A percentile compares a stretch with the other conserved stretches of the same genome.
Conservation (phyloP, 2,797 vertebrate species). For the Enteromius paludinosus region DNA sequence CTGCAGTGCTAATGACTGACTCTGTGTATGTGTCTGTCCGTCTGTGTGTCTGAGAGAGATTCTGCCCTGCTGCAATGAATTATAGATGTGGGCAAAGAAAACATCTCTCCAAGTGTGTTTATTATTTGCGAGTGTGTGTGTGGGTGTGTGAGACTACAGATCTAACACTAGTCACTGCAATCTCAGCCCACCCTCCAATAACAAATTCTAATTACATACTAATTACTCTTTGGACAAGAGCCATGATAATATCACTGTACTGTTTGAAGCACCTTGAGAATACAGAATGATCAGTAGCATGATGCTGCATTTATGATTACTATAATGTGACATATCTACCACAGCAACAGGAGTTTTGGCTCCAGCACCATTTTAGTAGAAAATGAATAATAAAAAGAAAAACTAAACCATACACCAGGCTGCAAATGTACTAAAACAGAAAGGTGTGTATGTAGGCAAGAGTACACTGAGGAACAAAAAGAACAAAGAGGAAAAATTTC, state of each 20-base stretch:
- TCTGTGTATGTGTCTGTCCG: not conserved
- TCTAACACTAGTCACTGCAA: not conserved
- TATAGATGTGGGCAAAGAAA: slow-evolving; percentile 16
- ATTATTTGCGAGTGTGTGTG: not conserved
- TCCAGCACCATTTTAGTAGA: not conserved
- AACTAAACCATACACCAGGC: not conserved
- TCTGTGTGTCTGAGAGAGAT: not conserved
- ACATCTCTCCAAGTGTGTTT: not conserved
- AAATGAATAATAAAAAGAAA: not conserved
- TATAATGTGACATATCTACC: not conserved
- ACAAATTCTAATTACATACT: not conserved
- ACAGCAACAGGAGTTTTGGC: not conserved
- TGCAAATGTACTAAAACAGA: not conserved
- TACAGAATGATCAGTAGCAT: not conserved
- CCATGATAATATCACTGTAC: not conserved
- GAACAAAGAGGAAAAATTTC: slow-evolving; percentile 52
- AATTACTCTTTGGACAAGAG: not conserved
- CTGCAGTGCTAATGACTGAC: slow-evolving; percentile 33
- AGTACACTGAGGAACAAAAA: slow-evolving; percentile 40
- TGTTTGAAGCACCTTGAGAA: not conserved
- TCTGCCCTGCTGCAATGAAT: not conserved
- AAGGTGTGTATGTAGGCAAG: slow-evolving; percentile 15
- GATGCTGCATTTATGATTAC: not conserved
- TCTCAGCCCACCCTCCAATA: not conserved
- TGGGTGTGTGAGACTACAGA: not conserved